A percentile compares a stretch with the other conserved stretches of the same genome.
Evolutionary conservation across 2,113 vertebrate species (phyloP).

Genomic region (Dromaius novaehollandiae): DNA sequence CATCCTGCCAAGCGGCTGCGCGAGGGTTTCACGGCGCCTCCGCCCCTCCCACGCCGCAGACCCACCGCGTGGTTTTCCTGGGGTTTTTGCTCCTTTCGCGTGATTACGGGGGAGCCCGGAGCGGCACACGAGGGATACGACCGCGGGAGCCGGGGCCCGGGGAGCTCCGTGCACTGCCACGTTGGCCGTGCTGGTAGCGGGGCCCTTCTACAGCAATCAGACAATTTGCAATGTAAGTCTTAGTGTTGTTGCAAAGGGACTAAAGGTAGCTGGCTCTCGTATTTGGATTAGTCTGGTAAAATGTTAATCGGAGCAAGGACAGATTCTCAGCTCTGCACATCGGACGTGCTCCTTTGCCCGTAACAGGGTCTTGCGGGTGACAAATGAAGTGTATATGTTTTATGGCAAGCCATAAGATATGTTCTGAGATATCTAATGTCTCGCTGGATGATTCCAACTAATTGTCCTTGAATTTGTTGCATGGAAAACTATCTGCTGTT

Average conservation of each 20-base stretch:
- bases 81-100: neutral
- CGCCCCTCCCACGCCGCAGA: too few species aligned
- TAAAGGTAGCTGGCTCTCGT: neutral
- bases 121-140: too few species aligned
- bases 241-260: neutral
- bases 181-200: neutral
- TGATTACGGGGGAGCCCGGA: too few species aligned
- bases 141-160: too few species aligned
- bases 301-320: neutral
- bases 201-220: neutral
- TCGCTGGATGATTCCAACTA: neutral
- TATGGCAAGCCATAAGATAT: neutral
- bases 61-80: neutral
- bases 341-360: accelerated
- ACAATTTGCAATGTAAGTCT: neutral
- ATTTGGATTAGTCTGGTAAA: neutral
- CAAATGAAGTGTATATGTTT: neutral
- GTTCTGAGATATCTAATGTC: neutral
- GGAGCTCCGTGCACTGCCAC: neutral
- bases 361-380: neutral
- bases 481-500: neutral
- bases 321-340: neutral
- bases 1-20: neutral
- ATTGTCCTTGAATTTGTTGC: constrained; percentile 4
- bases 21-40: accelerated